Base-by-base conservation (phyloP, 2,113 vertebrate genomes). In the Quiscalus mexicanus region DNA sequence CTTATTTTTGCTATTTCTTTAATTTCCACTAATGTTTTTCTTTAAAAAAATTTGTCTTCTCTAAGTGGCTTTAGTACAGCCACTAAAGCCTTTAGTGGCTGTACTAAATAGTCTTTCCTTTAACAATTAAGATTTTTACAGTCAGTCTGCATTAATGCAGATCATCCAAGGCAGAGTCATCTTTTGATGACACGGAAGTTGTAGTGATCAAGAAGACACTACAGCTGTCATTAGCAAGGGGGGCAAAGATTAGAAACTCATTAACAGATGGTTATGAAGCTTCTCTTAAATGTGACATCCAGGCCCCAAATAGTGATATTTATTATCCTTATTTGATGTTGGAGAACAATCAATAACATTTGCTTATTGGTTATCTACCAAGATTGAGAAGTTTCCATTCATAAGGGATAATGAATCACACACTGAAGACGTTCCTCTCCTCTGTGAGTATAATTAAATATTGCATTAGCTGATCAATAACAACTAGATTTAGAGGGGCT, bases 391-490 rank as follows among this genome's bases (percentile, higher is more conserved):
- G 96, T 97, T 78, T 74, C 60, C 83, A 95, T 84, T 95, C 95
- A 95, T 86, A 92, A 91, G 60, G 75, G 42, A 56, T 86, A 94
- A 96, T 94, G 80, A 91, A 74, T 90, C 37, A 92, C 37, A 73
- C 31, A 79, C 56, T 79, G 88, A 80, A 95, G 30, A 90, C 97
- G 83, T 94, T 50, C 85, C 41, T 89, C 41, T 90, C 64, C 39
- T 9, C 27, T 41, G 24, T 2, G 5, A 93, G 17, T 84, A 39
- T 96, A 96, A 97, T 87, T 92, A 96, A 76, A 93, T 70, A 87
- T 79, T 96, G 93, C 93, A 68, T 68, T 85, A 86, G 62, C 58
- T 93, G 75, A 96, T 97, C 84, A 95, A 95, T 97, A 95, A 78
- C 58, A 96, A 94, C 92, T 87, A 71, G 91, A 78, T 58, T 96